Percentiles rank a stretch among this genome's conserved stretches.
Conservation (phyloP, 2,113 vertebrate species). For the Mastomys natalensis region DNA sequence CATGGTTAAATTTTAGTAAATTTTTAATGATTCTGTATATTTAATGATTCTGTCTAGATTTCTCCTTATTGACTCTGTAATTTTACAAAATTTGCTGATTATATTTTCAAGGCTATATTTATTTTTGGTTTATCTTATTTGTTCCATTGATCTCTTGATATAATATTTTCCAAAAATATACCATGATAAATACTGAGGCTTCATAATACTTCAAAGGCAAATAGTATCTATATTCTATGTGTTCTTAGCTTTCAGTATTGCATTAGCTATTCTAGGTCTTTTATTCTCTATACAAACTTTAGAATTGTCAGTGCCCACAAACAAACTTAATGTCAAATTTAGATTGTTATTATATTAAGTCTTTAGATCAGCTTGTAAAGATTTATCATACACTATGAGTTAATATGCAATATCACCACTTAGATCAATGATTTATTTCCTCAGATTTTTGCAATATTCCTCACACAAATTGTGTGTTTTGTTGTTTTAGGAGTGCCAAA, state of each 20-base stretch:
- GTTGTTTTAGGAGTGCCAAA: neutral
- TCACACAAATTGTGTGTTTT: neutral
- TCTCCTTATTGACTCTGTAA: no score
- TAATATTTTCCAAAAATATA: neutral
- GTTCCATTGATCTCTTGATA: neutral
- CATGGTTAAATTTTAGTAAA: no score
- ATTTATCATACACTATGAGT: neutral
- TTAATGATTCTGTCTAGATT: no score
- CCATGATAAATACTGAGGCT: neutral
- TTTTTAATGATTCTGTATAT: no score
- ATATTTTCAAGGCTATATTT: neutral
- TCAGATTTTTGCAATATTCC: neutral
- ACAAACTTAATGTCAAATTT: no score
- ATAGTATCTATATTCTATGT: neutral
- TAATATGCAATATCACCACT: neutral
- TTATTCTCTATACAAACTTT: neutral
- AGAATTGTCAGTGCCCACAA: no score
- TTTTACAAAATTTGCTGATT: neutral
- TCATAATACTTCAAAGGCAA: neutral
- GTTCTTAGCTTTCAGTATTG: neutral
- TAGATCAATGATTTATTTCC: neutral
- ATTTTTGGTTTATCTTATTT: neutral
- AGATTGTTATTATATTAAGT: neutral
- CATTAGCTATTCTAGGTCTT: neutral
- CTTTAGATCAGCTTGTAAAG: neutral